Base-by-base conservation (phyloP, 2,888 invertebrate species). In the Volucella bombylans region DNA sequence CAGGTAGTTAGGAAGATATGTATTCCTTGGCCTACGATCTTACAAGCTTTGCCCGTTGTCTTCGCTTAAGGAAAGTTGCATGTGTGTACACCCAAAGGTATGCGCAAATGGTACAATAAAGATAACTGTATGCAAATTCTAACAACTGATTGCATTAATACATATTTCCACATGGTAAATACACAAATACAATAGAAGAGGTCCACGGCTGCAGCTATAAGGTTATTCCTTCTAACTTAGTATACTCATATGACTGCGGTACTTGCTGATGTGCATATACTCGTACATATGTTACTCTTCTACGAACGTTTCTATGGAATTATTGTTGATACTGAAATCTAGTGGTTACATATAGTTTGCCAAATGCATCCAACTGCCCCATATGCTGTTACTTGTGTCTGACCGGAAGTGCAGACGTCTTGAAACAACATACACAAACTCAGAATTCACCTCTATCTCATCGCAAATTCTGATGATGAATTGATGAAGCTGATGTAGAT, bases 81-180 rank as follows among this genome's bases (percentile, higher is more conserved):
- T 31, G 31, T 31, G 31, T 31, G 31, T 54, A 54, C 38, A 43
- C 43, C 41, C 50, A 39, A 59, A 41, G 59, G 59, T 45, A 49
- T 50, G 50, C 52, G 52, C 61, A 52, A 72, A 50, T 61, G 31
- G 50, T 50, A 31, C 41, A 18, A 52, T 52, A 72, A 52, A 72
- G 41, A 43, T 23, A 71, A 59, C 71, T 61, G 54, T 73, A 57
- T 65, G 57, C 43, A 50, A 65, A 65, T 57, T 49, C 18, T 57
- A 41, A 41, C 50, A 50, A 67, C 65, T 65, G 65, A 74, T 74
- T 74, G 65, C 74, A 67, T 74, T 59, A 65, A 74, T 65, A 73
- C 49, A 55, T 64, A 64, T 47, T 14, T 31, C 23, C 41, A 43
- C 61, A 41, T 41, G n/a, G 49, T 50, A 50, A 65, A 57, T 50